Base-by-base conservation (phyloP, 2,113 vertebrate genomes). In the Dascyllus trimaculatus region DNA sequence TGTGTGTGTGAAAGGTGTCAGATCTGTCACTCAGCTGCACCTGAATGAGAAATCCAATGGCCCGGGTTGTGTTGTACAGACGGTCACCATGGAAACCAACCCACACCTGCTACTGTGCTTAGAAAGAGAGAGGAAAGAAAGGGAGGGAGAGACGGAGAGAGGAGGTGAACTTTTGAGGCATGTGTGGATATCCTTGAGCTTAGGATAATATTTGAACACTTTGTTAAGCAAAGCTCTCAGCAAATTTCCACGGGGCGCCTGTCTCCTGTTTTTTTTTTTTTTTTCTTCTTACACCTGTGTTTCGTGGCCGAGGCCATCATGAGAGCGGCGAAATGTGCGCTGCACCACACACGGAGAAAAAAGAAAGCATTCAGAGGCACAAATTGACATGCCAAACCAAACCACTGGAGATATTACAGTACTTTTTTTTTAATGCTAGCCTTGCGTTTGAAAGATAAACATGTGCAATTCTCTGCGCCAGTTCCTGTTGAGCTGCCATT, bases 141-240 rank as follows among this genome's bases (percentile, higher is more conserved):
- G 63, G 71, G 70, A 24, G 64, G 70, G 62, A 52, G 63, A 53
- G 56, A 32, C 15, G 46, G 65, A 61, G 77, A 45, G 65, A n/a
- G 64, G 81, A 80, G 81, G 88, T 84, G 88, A 90, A 91, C 91
- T 87, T 91, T 88, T 62, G 54, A 82, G 82, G 90, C 86, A 83
- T 89, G 81, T 77, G 85, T 83, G 86, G 80, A 84, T 89, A 90
- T 91, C 84, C 89, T 88, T 90, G 90, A 90, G 92, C 89, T 91
- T 83, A 81, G 82, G 86, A 86, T 84, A 91, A 92, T 90, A 91
- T 91, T 90, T 80, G 82, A 92, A 75, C 85, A 71, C 85, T 88
- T 85, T 94, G 90, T 90, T 89, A 84, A 85, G 89, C 86, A 87
- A 91, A 92, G 88, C 75, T 77, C 78, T 85, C 83, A 2, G 83